Conservation (phyloP, 2,797 vertebrate species). For the Cyprinodon diabolis region DNA sequence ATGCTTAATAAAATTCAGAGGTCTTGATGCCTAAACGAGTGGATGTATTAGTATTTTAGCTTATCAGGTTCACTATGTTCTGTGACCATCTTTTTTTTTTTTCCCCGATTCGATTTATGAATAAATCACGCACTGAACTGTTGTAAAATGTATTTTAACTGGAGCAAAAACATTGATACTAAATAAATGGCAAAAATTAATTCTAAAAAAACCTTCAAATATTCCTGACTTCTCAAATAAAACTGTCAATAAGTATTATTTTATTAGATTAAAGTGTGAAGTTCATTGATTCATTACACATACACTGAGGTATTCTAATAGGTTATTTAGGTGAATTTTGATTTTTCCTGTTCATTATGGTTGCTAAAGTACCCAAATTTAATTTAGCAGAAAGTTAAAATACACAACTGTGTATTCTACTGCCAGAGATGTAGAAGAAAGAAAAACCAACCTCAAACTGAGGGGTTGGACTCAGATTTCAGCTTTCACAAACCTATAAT, state of each 20-base stretch:
- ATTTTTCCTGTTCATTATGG: not conserved
- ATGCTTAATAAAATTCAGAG: constrained; percentile 17
- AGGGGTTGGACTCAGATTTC: too few relatives aligned
- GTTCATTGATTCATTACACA: not conserved
- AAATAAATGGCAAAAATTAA: not conserved
- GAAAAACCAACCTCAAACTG: too few relatives aligned
- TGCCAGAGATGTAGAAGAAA: not conserved
- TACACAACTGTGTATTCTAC: not conserved
- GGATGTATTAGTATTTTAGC: constrained; percentile 25
- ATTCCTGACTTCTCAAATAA: not conserved
- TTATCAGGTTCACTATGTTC: constrained; percentile 8
- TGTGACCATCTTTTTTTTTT: constrained; percentile 21
- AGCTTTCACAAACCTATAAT: too few relatives aligned
- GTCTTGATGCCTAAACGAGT: constrained; percentile 13
- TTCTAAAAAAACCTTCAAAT: not conserved
- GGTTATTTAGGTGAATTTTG: not conserved
- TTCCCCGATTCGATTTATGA: not conserved
- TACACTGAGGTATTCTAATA: not conserved
- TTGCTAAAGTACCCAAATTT: not conserved
- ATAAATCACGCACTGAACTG: constrained; percentile 32
- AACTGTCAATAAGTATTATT: not conserved
- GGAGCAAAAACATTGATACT: not conserved
- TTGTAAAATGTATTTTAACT: not conserved
- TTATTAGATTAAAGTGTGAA: not conserved
- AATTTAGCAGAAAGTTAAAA: not conserved